Base-by-base conservation (phyloP, 2,888 invertebrate genomes). In the Dinocampus coccinellae region DNA sequence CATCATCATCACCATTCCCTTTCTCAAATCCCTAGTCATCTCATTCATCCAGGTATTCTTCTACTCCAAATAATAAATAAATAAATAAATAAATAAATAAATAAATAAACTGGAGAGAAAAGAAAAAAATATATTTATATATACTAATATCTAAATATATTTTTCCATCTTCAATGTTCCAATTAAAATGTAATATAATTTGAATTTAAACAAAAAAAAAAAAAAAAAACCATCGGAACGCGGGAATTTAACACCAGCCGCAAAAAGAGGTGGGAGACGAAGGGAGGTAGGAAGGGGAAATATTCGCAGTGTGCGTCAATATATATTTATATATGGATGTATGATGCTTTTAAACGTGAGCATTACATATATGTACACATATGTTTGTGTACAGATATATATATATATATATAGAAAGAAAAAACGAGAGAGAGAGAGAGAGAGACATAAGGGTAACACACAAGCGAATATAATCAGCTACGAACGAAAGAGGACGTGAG, bases 181-280 rank as follows among this genome's bases (percentile, higher is more conserved):
- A 24, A n/a, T 6, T 11, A 47, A 55, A 47, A n/a, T 47, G 13
- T 24, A 55, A 26, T 26, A 13, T 9, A 3, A 24, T 55, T 55
- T 33, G 47, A 55, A 55, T 61, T 22, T 47, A 58, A 34, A 47
- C 22, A 36, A 65, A 24, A 47, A 47, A 20, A 47, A 20, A n/a
- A 47, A 47, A 47, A 47, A 47, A 39, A 64, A 26, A 65, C 39
- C 33, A 66, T 42, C 73, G 26, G 65, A 26, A 66, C 69, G 62
- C 11, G 42, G 47, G 42, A 63, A 47, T 24, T 52, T 53, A 60
- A 62, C 47, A 47, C 47, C 16, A 47, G 16, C 47, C 47, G 47
- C 47, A 16, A 2, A 20, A 55, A 4, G 47, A n/a, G 13, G 3
- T n/a, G 29, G 22, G 34, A 24, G 33, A n/a, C n/a, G n/a, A n/a